phyloP scores from a whole-genome alignment of 2,113 vertebrate genomes.

The Barbus barbus region DNA sequence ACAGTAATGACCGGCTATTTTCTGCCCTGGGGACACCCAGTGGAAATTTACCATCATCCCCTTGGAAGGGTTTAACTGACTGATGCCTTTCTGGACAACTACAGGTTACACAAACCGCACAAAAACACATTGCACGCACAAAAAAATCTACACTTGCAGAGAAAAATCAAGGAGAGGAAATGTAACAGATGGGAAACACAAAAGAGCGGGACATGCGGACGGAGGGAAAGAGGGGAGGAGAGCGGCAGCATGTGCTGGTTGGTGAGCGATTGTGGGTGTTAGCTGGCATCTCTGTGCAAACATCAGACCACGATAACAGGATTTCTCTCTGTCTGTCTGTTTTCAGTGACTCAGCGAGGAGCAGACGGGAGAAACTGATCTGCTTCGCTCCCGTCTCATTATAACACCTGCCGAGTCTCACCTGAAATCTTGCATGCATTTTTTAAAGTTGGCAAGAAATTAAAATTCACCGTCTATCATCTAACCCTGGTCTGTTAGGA shows the following conservation, averaged over 20 bases:
- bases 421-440: neutral
- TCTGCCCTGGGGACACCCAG: constrained; percentile 29
- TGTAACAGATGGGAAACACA: constrained; percentile 47
- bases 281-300: constrained; percentile 42
- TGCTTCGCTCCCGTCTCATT: neutral
- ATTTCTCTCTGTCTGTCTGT: constrained; percentile 14
- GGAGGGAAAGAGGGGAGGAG: constrained; percentile 4
- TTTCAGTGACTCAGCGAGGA: too few species aligned
- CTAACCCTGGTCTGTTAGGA: neutral
- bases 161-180: neutral
- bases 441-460: neutral
- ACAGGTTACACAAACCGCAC: neutral
- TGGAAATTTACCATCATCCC: constrained; percentile 56
- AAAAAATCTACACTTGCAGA: neutral
- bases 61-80: constrained; percentile 40
- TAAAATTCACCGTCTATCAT: neutral
- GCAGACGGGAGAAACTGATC: neutral
- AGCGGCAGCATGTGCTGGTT: constrained; percentile 38
- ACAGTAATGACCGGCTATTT: constrained; percentile 39
- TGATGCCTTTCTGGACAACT: constrained; percentile 42
- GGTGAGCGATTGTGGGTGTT: constrained; percentile 35
- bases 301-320: constrained; percentile 37
- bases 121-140: neutral
- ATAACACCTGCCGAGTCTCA: neutral
- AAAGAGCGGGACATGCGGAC: constrained; percentile 32